Base-by-base conservation (phyloP, 1,140 invertebrate species). In the Chrysopa pallens region DNA sequence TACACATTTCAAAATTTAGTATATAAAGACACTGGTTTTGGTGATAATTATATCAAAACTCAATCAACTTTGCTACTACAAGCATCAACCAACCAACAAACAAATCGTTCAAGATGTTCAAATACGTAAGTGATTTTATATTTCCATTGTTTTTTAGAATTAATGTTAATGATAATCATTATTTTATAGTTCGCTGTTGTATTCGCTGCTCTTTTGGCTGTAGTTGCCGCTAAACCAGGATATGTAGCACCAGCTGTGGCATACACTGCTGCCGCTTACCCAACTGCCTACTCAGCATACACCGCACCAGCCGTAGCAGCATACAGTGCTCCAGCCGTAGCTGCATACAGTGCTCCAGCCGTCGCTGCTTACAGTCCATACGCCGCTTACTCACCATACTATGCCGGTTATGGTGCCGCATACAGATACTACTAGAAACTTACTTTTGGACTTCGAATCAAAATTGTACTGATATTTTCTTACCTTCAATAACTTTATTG, bases 121-220 rank as follows among this genome's bases (percentile, higher is more conserved):
- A 50, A 51, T 49, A 47, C 46, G 51, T 52, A 48, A 52, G 51
- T 52, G 38, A 38, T 12, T n/a, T 38, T 37, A 28, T 44, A 6
- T 38, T 28, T 31, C 8, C 13, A 29, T 36, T 23, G 11, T 27
- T 28, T n/a, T 29, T 23, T 23, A 5, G 17, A 23, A 23, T 42
- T 6, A 1, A 42, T 36, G 14, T 28, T 15, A 41, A 29, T 45
- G 27, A 13, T 28, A 14, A 44, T 45, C 47, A 40, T 42, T 45
- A 11, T 6, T 11, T 62, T 58, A 7, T 55, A 66, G 64, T 57
- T 68, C 39, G 53, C 58, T 42, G 48, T 40, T 15, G 35, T 45
- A 33, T 40, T 45, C 33, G 43, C n/a, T 33, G 31, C 39, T 14
- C 6, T 45, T 27, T n/a, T 45, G 31, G 38, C 43, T 39, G 43